phyloP scores from a whole-genome alignment of 2,113 vertebrate species.

The Crypturellus undulatus region DNA sequence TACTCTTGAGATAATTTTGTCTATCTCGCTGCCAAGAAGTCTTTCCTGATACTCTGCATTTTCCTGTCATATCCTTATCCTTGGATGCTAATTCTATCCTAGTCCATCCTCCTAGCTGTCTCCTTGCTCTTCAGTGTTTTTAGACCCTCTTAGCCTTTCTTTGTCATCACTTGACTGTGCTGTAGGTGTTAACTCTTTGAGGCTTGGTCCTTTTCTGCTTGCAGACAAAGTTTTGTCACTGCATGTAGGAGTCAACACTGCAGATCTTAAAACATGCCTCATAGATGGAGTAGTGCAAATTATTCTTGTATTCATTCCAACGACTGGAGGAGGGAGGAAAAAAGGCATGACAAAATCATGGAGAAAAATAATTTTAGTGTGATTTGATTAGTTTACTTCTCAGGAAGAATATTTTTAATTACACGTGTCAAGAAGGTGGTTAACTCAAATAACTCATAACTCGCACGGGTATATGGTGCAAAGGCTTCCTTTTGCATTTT shows the following conservation, averaged over 20 bases:
- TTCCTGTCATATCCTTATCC: neutral
- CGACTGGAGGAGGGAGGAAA: neutral
- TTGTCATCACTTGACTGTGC: neutral
- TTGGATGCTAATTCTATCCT: neutral
- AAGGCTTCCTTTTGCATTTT: neutral
- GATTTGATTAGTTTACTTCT: neutral
- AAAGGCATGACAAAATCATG: neutral
- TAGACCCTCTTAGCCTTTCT: neutral
- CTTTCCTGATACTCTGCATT: neutral
- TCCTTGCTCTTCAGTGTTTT: neutral
- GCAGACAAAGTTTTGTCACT: rapidly evolving
- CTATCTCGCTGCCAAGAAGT: neutral
- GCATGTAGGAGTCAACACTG: neutral
- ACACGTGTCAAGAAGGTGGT: neutral
- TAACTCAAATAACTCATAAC: neutral
- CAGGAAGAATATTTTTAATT: neutral
- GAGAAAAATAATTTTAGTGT: neutral
- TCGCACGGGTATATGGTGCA: neutral
- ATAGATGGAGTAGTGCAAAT: neutral
- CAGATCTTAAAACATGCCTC: neutral
- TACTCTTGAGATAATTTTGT: neutral
- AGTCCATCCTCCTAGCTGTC: neutral
- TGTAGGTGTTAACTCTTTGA: neutral
- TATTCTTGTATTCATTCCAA: neutral
- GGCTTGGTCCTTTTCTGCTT: neutral